Conservation (phyloP, 2,888 invertebrate genomes). For the Syritta pipiens region DNA sequence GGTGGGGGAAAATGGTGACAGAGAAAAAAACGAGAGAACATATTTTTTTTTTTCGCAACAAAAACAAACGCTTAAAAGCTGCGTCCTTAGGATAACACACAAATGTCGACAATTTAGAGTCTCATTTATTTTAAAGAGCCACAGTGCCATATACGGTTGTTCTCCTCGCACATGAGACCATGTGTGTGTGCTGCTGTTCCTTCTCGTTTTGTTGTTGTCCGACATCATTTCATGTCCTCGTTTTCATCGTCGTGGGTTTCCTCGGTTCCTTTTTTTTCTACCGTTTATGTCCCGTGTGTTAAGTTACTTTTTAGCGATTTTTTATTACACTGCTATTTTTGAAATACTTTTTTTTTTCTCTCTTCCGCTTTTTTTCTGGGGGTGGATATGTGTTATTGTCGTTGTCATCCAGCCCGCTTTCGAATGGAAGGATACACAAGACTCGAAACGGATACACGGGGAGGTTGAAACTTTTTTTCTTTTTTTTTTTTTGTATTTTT, state of each 20-base stretch:
- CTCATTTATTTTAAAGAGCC: conserved; percentile 31
- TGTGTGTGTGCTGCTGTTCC: background rate
- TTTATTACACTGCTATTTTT: background rate
- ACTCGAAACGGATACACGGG: no score
- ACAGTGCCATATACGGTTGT: background rate
- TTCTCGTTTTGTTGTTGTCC: no score
- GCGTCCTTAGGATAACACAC: conserved; percentile 35
- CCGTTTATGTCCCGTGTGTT: background rate
- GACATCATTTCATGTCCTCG: conserved; percentile 1
- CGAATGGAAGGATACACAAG: no score
- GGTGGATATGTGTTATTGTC: conserved; percentile 1
- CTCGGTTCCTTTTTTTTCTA: background rate
- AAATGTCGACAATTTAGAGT: conserved; percentile 39
- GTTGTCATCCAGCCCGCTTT: background rate
- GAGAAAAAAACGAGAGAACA: no score
- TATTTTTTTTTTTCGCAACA: no score
- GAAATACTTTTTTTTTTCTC: background rate
- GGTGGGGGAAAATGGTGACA: no score
- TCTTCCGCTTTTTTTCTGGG: background rate
- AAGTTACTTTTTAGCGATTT: conserved; percentile 1
- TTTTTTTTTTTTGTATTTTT: no score
- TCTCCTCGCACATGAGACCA: background rate
- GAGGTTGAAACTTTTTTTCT: no score
- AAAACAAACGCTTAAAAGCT: conserved; percentile 34
- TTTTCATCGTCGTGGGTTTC: background rate